These are phyloP conservation scores for Python bivittatus DNA, from an alignment of 2,113 vertebrate species.

Conservation along the genomic window DNA sequence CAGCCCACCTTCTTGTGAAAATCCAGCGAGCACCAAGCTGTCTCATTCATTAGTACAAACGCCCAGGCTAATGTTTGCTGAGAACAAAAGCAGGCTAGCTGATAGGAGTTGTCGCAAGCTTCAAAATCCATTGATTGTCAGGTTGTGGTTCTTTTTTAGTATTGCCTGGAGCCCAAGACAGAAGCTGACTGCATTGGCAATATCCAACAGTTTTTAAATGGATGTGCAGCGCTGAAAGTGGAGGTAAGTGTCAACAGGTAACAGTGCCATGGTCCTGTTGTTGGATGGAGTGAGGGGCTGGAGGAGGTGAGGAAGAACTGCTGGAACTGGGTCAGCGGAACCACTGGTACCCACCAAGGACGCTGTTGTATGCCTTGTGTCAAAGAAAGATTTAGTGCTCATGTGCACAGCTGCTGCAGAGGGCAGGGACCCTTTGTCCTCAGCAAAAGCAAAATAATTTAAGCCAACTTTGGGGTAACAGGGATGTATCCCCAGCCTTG, in stretches of 20 bases:
- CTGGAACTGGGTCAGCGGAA: background rate
- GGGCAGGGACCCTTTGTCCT: background rate
- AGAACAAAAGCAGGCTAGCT: background rate
- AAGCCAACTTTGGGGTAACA: background rate
- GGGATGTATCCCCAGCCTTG: background rate
- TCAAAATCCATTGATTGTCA: constrained; percentile 32
- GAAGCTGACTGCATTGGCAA: constrained; percentile 89
- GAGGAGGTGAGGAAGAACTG: background rate
- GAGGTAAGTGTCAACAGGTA: constrained; percentile 81
- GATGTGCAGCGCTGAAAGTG: constrained; percentile 85
- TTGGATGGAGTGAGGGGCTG: background rate
- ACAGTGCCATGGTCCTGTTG: background rate
- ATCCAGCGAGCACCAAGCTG: constrained; percentile 46
- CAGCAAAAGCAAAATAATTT: background rate
- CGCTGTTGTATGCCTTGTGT: background rate
- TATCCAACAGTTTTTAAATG: constrained; percentile 90
- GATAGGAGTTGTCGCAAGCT: constrained; percentile 7
- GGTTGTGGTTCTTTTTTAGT: constrained; percentile 76
- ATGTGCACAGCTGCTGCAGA: background rate
- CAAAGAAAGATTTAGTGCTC: background rate
- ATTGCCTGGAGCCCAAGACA: constrained; percentile 85
- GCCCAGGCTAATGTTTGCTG: constrained; percentile 56
- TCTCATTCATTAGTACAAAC: constrained; percentile 51
- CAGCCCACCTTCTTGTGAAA: background rate
- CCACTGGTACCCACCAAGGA: background rate